Evolutionary conservation across 35 echinoderm and acorn worm genomes (phyloP).

Genomic region (Heliocidaris erythrogramma): DNA sequence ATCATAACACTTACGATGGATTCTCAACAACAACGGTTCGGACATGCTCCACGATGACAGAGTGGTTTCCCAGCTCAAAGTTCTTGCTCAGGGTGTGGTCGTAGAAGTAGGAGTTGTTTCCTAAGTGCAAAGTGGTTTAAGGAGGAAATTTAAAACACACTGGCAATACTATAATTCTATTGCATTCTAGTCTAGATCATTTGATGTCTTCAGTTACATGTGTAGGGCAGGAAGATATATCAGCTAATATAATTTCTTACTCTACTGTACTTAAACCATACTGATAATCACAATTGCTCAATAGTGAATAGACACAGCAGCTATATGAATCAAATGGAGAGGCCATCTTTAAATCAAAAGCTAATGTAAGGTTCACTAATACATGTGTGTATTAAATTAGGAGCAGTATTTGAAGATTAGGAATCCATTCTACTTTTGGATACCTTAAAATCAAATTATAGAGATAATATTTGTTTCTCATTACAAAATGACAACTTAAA

Average conservation of each 20-base stretch:
- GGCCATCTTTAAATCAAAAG: too few relatives aligned
- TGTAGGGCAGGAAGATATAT: background rate
- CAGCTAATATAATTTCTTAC: too few relatives aligned
- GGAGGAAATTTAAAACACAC: background rate
- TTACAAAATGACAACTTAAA: background rate
- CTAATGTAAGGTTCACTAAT: too few relatives aligned
- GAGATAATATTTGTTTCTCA: background rate
- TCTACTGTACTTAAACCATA: too few relatives aligned
- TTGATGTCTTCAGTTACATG: background rate
- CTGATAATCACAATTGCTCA: background rate
- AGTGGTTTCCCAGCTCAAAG: constrained; percentile 24
- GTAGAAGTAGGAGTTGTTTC: constrained; percentile 53
- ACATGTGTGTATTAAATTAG: too few relatives aligned
- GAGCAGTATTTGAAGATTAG: too few relatives aligned
- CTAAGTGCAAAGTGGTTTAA: background rate
- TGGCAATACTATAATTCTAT: too few relatives aligned
- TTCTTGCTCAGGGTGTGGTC: constrained; percentile 59
- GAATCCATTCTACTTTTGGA: too few relatives aligned
- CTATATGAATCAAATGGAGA: too few relatives aligned
- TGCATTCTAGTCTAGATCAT: background rate
- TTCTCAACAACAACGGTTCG: background rate
- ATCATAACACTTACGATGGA: background rate
- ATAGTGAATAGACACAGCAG: too few relatives aligned
- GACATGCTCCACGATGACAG: constrained; percentile 16
- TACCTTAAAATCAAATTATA: too few relatives aligned